Evolutionary conservation across 1,140 invertebrate species (phyloP), one percentile per base, ranked within the genome.

Genomic region (Lineus longissimus): DNA sequence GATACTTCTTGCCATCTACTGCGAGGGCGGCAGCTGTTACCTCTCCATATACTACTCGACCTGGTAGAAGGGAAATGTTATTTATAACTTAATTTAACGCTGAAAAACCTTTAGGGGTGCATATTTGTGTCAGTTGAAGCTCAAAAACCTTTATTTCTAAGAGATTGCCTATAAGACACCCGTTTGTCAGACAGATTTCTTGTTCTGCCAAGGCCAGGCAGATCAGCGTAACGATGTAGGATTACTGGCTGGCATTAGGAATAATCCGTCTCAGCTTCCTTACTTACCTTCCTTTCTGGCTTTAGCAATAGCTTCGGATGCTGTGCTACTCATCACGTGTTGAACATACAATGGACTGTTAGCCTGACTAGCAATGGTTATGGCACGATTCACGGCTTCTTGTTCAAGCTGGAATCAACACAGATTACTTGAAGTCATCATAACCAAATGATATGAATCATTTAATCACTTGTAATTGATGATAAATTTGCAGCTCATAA

Each of bases 311-410:
- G 88, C 86, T 68, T 89, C 85, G 47, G 87, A 90, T 11, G 93
- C 92, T 70, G 87, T 88, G 82, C 89, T 91, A 70, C 90, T 92
- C 92, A 95, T 95, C 72, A 96, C 90, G 86, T 95, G 92, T 70
- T 94, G 92, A 74, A 97, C 87, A 84, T 95, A 95, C 63, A 96
- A 85, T 2, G 94, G 93, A 74, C 90, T 88, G 73, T 89, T 87
- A 63, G 89, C 88, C 88, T 90, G 91, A 79, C 91, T 90, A 45
- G 94, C 93, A 70, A 98, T 88, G 59, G 91, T 87, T 77, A 92
- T 94, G 13, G 94, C 95, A 73, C 95, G 86, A 78, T 93, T 90
- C 2, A 93, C 91, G 40, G 95, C 95, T 84, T 98, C 95, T 9
- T 91, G 92, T 80, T 98, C 95, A 0, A 23, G n/a, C 47, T 51